These are phyloP conservation scores for Pterocles burchelli DNA, from an alignment of 2,113 vertebrate genomes.

Conservation along the genomic window DNA sequence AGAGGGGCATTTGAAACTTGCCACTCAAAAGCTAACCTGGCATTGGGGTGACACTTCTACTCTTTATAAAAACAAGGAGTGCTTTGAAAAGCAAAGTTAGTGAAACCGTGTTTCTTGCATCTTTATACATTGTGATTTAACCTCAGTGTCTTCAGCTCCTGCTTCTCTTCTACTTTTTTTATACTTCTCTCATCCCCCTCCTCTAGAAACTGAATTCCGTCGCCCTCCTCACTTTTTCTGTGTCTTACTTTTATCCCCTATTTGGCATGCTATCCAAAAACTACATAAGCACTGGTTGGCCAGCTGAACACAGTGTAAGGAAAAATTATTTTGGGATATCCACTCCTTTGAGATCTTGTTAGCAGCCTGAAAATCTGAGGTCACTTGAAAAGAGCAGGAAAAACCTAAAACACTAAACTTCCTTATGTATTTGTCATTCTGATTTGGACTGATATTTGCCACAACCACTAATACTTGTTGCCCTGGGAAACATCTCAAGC, in stretches of 20 bases:
- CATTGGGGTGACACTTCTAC: not conserved
- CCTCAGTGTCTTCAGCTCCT: not conserved
- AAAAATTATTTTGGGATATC: not conserved
- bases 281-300: not conserved
- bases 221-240: not conserved
- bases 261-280: not conserved
- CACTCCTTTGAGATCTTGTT: not conserved
- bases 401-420: not conserved
- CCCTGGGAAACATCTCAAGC: not conserved
- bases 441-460: not conserved
- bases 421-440: not conserved
- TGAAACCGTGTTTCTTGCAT: not conserved
- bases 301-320: not conserved
- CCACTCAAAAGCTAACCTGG: not conserved
- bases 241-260: not conserved
- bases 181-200: not conserved
- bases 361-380: not conserved
- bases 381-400: not conserved
- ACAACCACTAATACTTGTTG: not conserved
- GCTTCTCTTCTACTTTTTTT: not conserved
- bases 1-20: not conserved
- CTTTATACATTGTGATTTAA: not conserved
- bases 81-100: not conserved
- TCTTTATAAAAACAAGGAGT: not conserved
- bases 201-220: not conserved